Evolutionary conservation across 2,797 vertebrate species (phyloP).

Genomic region (Peromyscus melanophrys): DNA sequence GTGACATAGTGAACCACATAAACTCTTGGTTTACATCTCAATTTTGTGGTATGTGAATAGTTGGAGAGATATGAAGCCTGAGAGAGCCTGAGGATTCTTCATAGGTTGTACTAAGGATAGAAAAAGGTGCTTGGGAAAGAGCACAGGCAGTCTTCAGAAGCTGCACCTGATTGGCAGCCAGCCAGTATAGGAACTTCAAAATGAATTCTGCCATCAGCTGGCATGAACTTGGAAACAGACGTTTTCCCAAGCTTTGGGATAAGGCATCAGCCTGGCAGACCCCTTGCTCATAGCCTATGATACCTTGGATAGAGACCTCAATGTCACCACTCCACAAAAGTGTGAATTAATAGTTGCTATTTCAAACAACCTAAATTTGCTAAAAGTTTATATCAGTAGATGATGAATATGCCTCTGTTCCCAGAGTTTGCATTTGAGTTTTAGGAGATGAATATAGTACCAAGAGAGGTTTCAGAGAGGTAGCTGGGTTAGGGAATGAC

Average conservation of each 20-base stretch:
- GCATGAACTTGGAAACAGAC: neutral
- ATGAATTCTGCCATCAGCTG: neutral
- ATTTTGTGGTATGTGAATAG: neutral
- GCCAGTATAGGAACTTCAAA: neutral
- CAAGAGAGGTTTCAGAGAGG: neutral
- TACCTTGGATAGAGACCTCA: neutral
- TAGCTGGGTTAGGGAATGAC: neutral
- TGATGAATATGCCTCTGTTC: neutral
- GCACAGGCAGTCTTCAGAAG: neutral
- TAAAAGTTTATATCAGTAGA: neutral
- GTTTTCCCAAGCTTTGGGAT: neutral
- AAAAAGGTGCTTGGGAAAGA: neutral
- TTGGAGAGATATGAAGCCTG: neutral
- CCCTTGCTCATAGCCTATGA: neutral
- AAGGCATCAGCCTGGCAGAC: neutral
- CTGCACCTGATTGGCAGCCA: neutral
- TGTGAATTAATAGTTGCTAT: neutral
- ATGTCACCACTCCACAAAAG: neutral
- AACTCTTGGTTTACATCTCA: neutral
- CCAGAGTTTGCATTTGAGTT: neutral
- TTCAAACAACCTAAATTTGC: neutral
- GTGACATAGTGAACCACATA: neutral
- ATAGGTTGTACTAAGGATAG: neutral
- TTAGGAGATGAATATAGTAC: neutral
- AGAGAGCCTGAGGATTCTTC: neutral